These are phyloP conservation scores for Doryteuthis pealeii DNA, from an alignment of 1,140 invertebrate species.

Conservation along the genomic window DNA sequence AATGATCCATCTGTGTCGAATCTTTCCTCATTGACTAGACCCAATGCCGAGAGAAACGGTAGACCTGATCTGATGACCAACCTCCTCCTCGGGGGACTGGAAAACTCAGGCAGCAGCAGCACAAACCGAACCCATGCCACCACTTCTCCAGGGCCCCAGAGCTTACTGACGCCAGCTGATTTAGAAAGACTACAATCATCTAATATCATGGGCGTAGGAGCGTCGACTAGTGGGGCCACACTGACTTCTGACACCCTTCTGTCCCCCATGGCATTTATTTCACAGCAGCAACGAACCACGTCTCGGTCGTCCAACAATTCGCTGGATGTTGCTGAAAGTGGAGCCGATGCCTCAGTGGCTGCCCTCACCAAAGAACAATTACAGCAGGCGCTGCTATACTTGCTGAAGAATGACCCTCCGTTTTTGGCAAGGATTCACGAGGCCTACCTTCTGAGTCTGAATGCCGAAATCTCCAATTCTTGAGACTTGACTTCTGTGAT, in stretches of 20 bases:
- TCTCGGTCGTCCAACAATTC: neutral
- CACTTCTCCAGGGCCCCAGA: neutral
- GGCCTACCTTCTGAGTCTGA: slow-evolving; percentile 70
- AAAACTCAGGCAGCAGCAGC: neutral
- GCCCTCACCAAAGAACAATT: slow-evolving; percentile 76
- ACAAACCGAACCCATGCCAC: neutral
- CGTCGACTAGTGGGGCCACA: neutral
- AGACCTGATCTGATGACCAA: neutral
- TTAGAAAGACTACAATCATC: slow-evolving; percentile 12
- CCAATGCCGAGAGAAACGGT: too few species aligned
- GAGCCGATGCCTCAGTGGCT: slow-evolving; percentile 29
- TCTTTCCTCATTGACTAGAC: too few species aligned
- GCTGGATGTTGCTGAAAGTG: neutral
- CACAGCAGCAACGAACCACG: neutral
- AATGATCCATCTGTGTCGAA: too few species aligned
- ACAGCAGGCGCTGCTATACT: slow-evolving; percentile 81
- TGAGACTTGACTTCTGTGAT: neutral
- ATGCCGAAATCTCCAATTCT: neutral
- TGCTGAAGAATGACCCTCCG: slow-evolving; percentile 82
- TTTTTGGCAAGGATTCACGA: slow-evolving; percentile 86
- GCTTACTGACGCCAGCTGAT: slow-evolving; percentile 27
- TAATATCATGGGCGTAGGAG: neutral
- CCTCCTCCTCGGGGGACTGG: neutral
- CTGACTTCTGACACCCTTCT: slow-evolving; percentile 33
- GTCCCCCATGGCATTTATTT: slow-evolving; percentile 44